A percentile compares a stretch with the other conserved stretches of the same genome.
Conservation (phyloP, 2,113 vertebrate genomes). For the Tyrannus savana region DNA sequence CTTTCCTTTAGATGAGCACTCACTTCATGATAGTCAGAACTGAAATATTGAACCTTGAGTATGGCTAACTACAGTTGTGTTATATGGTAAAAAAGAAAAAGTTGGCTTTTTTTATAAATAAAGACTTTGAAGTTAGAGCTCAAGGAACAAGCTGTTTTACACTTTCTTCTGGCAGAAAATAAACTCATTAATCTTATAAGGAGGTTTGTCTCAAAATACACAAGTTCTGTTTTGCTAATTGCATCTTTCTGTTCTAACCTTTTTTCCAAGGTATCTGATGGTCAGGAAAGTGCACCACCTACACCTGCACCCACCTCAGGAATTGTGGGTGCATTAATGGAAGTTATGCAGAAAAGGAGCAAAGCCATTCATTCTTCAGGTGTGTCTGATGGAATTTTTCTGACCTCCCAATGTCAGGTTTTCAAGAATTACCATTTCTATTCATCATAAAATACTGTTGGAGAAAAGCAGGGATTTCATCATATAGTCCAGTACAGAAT, state of each 20-base stretch:
- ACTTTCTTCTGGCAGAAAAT: background rate
- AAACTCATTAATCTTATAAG: background rate
- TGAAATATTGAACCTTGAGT: background rate
- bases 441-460: background rate
- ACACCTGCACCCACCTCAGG: slow-evolving; percentile 85
- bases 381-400: slow-evolving; percentile 35
- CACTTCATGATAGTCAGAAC: background rate
- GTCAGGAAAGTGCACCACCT: slow-evolving; percentile 83
- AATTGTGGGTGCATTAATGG: slow-evolving; percentile 96
- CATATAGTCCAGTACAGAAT: background rate
- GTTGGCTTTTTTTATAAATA: background rate
- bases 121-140: background rate
- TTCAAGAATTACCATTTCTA: background rate
- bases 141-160: background rate
- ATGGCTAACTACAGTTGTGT: background rate
- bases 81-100: background rate
- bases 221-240: background rate
- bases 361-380: slow-evolving; percentile 99
- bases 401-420: background rate
- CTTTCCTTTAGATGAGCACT: background rate
- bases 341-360: slow-evolving; percentile 99
- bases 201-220: background rate
- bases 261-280: slow-evolving; percentile 85
- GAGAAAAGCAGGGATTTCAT: background rate
- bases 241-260: background rate